Evolutionary conservation across 1,140 invertebrate species (phyloP), one percentile per base, ranked within the genome.

Genomic region (Drosophila miranda): DNA sequence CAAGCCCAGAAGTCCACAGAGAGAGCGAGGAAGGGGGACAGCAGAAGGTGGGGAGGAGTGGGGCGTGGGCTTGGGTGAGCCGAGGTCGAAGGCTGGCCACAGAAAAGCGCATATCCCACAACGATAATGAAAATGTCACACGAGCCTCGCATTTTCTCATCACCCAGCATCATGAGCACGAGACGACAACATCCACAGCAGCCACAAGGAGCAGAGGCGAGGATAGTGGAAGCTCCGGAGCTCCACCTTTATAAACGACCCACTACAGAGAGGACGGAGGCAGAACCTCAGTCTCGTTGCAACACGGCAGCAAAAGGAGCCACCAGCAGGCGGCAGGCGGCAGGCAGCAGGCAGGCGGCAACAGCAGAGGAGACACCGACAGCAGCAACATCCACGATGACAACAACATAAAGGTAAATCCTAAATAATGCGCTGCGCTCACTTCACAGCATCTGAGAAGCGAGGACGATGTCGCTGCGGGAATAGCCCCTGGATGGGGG

Each of bases 331-430:
- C 23, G 58, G 42, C 60, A 60, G 13, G 23, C 23, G 16, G n/a
- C n/a, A 26, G 52, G 21, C 54, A 28, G 49, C 53, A 68, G 55
- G 21, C 57, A 55, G 23, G 23, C 23, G 23, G 23, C 23, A 19
- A 45, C 48, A 58, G 16, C 58, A 44, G 30, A 34, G 30, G 30
- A 34, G 30, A 34, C 30, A 34, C 30, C 58, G 68, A 63, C 52
- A 69, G 28, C 66, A 60, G 53, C 62, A 78, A 76, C 62, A 71
- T 50, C 74, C 66, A 57, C 62, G 75, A 46, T 75, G 82, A 78
- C 82, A 87, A 88, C 83, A 87, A 88, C 82, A 88, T 83, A 88
- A 87, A 87, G 83, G 83, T 87, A 87, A 87, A 87, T 87, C 82
- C 82, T 87, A 81, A 87, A 87, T 87, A 87, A 87, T 87, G 82